Percentiles rank a stretch among this genome's conserved stretches.
phyloP scores from a whole-genome alignment of 2,888 invertebrate species.

The Augochlorella aurata region DNA sequence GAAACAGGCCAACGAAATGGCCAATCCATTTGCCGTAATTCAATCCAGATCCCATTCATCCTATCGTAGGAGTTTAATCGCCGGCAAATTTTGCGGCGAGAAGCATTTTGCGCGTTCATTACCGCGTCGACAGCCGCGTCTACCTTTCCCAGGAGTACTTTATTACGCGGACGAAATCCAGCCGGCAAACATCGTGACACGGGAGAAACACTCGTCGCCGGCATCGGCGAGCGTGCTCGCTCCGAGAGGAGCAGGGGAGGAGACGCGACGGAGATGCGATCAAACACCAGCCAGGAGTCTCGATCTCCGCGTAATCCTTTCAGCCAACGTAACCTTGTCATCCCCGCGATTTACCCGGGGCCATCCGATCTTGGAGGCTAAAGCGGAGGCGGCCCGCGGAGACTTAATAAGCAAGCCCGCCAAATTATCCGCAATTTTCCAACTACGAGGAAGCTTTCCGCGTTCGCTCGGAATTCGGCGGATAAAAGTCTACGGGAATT shows the following conservation, averaged over 20 bases:
- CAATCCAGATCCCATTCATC: slow-evolving; percentile 1
- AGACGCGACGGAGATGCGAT: slow-evolving; percentile 7
- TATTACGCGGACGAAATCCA: not conserved
- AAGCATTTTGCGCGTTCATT: not conserved
- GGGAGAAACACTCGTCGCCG: too few relatives aligned
- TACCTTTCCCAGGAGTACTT: not conserved
- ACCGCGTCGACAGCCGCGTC: not conserved
- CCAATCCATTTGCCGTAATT: not conserved
- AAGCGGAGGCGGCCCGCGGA: not conserved
- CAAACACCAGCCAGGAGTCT: slow-evolving; percentile 37
- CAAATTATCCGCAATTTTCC: not conserved
- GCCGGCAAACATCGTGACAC: not conserved
- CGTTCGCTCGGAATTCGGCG: not conserved
- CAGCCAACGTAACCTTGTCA: slow-evolving; percentile 19
- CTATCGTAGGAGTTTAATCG: not conserved
- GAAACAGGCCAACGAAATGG: not conserved
- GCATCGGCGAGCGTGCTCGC: too few relatives aligned
- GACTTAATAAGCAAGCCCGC: slow-evolving; percentile 3
- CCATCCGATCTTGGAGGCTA: not conserved
- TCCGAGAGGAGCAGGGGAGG: not conserved
- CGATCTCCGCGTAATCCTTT: slow-evolving; percentile 27
- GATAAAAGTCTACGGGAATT: slow-evolving; percentile 3
- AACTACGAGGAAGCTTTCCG: not conserved
- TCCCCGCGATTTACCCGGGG: slow-evolving; percentile 7
- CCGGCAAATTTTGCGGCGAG: not conserved